These are phyloP conservation scores for Zaprionus inermis DNA, from an alignment of 1,140 invertebrate species.

Conservation along the genomic window DNA sequence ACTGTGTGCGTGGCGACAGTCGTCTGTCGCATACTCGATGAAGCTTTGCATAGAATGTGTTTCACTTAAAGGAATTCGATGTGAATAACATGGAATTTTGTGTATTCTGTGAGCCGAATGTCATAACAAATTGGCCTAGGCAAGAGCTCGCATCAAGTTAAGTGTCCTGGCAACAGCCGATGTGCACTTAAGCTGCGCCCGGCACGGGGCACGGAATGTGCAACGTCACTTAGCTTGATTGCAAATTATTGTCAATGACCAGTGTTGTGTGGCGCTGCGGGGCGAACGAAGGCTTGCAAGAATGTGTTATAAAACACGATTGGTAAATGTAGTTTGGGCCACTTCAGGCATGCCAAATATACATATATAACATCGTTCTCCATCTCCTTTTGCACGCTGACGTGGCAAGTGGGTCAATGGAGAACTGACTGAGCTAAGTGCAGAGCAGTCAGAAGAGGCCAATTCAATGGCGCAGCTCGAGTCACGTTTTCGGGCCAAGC, in stretches of 20 bases:
- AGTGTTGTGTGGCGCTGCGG: background rate
- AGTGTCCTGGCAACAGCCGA: conserved; percentile 37
- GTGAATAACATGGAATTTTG: background rate
- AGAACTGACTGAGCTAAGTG: conserved; percentile 33
- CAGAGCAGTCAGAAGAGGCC: conserved; percentile 38
- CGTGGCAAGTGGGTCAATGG: conserved; percentile 33
- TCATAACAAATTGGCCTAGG: conserved; percentile 29
- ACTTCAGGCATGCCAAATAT: conserved; percentile 46
- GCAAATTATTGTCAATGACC: conserved; percentile 57
- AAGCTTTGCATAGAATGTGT: conserved; percentile 8
- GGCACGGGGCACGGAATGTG: conserved; percentile 15
- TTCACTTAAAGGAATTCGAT: conserved; percentile 1
- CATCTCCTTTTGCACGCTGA: background rate
- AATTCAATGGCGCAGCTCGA: conserved; percentile 9
- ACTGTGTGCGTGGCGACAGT: conserved; percentile 22
- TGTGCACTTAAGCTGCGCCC: conserved; percentile 33
- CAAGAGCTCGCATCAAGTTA: conserved; percentile 30
- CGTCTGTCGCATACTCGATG: conserved; percentile 11
- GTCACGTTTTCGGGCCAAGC: conserved; percentile 23
- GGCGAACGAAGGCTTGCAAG: conserved; percentile 4
- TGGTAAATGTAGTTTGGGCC: conserved; percentile 30
- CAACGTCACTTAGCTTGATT: conserved; percentile 59
- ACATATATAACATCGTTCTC: conserved; percentile 27
- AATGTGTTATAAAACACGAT: conserved; percentile 25
- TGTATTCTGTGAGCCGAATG: background rate